Conservation (phyloP, 2,113 vertebrate species). For the Pyxicephalus adspersus region DNA sequence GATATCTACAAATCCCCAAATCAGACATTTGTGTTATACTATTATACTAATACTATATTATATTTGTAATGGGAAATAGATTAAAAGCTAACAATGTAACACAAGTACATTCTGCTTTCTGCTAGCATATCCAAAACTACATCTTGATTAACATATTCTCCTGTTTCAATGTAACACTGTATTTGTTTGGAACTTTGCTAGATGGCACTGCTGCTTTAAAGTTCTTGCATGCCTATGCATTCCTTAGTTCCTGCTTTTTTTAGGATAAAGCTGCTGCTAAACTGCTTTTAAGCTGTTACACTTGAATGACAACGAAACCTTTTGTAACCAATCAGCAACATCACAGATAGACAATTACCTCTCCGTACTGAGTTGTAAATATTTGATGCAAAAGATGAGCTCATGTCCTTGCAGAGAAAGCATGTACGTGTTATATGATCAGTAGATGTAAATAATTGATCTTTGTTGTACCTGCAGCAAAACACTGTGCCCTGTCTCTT, state of each 20-base stretch:
- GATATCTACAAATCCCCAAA: too few relatives aligned
- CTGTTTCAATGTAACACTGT: not conserved
- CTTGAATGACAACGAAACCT: conserved; percentile 38
- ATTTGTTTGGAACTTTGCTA: conserved; percentile 10
- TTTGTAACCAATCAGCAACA: conserved; percentile 42
- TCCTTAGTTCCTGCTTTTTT: not conserved
- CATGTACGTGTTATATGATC: conserved; percentile 41
- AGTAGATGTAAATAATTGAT: conserved; percentile 32
- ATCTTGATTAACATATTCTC: too few relatives aligned
- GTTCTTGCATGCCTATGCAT: not conserved
- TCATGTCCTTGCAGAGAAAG: conserved; percentile 43
- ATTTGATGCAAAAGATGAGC: conserved; percentile 47
- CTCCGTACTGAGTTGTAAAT: conserved; percentile 10
- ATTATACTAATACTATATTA: too few relatives aligned
- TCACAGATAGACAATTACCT: conserved; percentile 24
- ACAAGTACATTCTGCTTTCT: too few relatives aligned
- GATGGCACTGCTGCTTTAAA: conserved; percentile 11
- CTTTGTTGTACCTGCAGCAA: conserved; percentile 6
- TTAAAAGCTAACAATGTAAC: too few relatives aligned
- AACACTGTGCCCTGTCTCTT: not conserved
- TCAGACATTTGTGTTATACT: too few relatives aligned
- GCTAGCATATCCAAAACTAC: too few relatives aligned
- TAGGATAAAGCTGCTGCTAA: not conserved
- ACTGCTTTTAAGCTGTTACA: conserved; percentile 41
- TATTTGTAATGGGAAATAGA: too few relatives aligned